Base-by-base conservation (phyloP, 2,113 vertebrate genomes). In the Pristiophorus japonicus region DNA sequence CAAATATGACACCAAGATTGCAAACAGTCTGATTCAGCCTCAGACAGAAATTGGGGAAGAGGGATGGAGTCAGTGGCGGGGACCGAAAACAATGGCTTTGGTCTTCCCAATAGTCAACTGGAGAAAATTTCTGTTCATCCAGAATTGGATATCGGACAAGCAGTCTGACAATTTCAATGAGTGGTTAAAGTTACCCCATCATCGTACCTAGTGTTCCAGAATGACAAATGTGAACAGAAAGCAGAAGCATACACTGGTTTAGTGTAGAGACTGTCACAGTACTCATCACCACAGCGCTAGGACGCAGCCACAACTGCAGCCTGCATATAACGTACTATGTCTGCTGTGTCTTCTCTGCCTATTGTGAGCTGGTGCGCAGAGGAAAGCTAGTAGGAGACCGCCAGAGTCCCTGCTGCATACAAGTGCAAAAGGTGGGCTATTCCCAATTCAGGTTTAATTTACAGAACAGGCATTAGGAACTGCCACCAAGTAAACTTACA, bases 401-500 rank as follows among this genome's bases (percentile, higher is more conserved):
- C 38, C 78, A 81, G n/a, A n/a, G n/a, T n/a, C n/a, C n/a, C n/a
- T n/a, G n/a, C n/a, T n/a, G 42, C 18, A 42, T 16, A 42, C 78
- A 78, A 78, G 10, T 16, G n/a, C 73, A 81, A 42, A 24, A 81
- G 4, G 1, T 18, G 78, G 18, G 78, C 20, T 81, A 81, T 42
- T 20, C 38, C 20, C n/a, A 3, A 81, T 18, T 81, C 78, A 81
- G 16, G n/a, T 81, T 81, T 81, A 81, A 42, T 81, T 81, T 81
- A 42, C 42, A 42, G 38, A 42, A 81, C 20, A 81, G 38, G 16
- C 16, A 34, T 1, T 5, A 63, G n/a, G 5, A 38, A 92, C 38
- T 4, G 8, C 42, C 7, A 88, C 42, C 10, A 88, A 0, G 20
- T 55, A 38, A 90, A 98, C 99, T 98, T 97, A 99, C 99, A 95